A percentile compares a stretch with the other conserved stretches of the same genome.
Conservation (phyloP, 1,140 invertebrate genomes). For the Drosophila paulistorum region DNA sequence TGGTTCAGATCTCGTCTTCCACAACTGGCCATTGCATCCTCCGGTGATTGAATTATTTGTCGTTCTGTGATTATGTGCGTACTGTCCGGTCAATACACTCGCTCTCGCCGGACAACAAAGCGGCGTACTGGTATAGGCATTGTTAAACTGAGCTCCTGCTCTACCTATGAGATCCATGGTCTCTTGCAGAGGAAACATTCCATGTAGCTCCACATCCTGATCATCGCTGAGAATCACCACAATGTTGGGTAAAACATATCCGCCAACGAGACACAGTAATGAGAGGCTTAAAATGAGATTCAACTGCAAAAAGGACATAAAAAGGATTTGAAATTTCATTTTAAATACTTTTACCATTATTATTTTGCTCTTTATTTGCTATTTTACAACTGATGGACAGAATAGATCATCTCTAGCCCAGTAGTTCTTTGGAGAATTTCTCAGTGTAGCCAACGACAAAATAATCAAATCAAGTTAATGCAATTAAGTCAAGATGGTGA, state of each 20-base stretch:
- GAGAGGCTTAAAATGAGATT: no score
- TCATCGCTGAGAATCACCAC: constrained; percentile 93
- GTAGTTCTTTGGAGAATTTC: constrained; percentile 92
- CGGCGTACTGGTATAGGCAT: constrained; percentile 91
- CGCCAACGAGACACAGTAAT: no score
- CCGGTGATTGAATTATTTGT: constrained; percentile 91
- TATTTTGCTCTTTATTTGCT: constrained; percentile 54
- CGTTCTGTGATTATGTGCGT: constrained; percentile 92
- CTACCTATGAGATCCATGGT: constrained; percentile 86
- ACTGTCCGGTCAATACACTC: constrained; percentile 92
- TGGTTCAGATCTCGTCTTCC: constrained; percentile 87
- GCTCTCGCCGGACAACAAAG: constrained; percentile 95
- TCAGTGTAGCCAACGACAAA: constrained; percentile 76
- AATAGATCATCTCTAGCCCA: constrained; percentile 87
- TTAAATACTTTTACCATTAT: no score
- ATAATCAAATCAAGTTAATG: constrained; percentile 55
- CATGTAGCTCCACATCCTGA: constrained; percentile 90
- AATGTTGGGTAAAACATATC: constrained; percentile 86
- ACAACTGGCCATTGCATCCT: constrained; percentile 88
- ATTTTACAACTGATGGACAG: constrained; percentile 85
- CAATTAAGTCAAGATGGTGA: constrained; percentile 35
- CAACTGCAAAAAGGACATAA: no score
- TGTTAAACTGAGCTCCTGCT: constrained; percentile 87
- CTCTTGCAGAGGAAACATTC: constrained; percentile 88
- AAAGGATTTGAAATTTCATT: no score